These are phyloP conservation scores for Zoanthus gigantus DNA, from an alignment of 92 coral and sea anemone species.

Conservation along the genomic window DNA sequence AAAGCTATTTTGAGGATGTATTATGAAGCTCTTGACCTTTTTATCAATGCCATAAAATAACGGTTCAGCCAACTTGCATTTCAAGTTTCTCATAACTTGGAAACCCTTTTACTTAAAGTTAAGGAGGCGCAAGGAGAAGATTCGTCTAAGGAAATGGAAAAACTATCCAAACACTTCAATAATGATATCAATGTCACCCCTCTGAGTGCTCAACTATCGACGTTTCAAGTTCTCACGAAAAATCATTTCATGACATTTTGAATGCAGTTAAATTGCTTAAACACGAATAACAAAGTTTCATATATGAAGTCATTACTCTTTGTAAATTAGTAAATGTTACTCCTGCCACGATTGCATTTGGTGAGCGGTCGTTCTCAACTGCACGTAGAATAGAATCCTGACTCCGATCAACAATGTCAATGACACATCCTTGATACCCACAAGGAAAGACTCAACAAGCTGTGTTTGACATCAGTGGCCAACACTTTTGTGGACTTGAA, in stretches of 20 bases:
- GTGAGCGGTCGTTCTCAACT: slow-evolving; percentile 44
- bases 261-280: background rate
- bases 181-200: too few species aligned
- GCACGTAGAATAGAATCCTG: slow-evolving; percentile 67
- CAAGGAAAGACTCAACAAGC: slow-evolving; percentile 47
- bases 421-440: slow-evolving; percentile 55
- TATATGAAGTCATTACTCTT: too few species aligned
- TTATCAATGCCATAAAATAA: too few species aligned
- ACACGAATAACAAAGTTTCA: too few species aligned
- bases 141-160: too few species aligned
- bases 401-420: slow-evolving; percentile 65
- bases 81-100: slow-evolving; percentile 46
- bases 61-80: too few species aligned
- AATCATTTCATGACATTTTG: slow-evolving; percentile 56
- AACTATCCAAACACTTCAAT: too few species aligned
- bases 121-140: slow-evolving; percentile 5
- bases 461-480: slow-evolving; percentile 50
- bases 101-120: slow-evolving; percentile 48
- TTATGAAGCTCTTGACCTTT: too few species aligned
- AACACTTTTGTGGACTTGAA: slow-evolving; percentile 44
- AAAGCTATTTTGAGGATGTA: too few species aligned
- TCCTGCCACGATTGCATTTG: too few species aligned
- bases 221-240: slow-evolving; percentile 36
- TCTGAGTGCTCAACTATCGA: too few species aligned
- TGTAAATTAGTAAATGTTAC: too few species aligned